A percentile compares a stretch with the other conserved stretches of the same genome.
Conservation (phyloP, 2,888 invertebrate species). For the Xylota sylvarum region DNA sequence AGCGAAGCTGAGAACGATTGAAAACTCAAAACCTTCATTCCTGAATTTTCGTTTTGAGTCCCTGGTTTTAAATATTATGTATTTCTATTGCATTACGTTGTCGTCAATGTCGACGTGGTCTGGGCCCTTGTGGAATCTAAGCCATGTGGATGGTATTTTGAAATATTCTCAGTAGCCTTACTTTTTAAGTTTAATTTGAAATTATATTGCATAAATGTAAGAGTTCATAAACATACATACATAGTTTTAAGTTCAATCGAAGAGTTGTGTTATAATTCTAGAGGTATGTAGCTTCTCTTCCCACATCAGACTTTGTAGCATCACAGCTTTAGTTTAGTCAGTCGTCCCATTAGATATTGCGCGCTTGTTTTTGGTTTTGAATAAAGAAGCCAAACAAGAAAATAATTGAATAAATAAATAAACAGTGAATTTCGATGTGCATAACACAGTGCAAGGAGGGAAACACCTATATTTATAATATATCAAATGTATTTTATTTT, state of each 20-base stretch:
- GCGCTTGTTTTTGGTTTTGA: slow-evolving; percentile 28
- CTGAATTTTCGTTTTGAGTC: neutral
- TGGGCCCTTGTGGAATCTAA: slow-evolving; percentile 11
- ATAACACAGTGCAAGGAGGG: slow-evolving; percentile 30
- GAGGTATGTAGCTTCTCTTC: slow-evolving; percentile 21
- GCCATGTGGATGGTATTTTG: slow-evolving; percentile 7
- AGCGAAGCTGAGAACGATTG: no score
- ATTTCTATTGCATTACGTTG: slow-evolving; percentile 6
- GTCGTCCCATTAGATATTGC: slow-evolving; percentile 4
- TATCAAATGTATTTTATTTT: slow-evolving; percentile 71
- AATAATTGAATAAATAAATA: neutral
- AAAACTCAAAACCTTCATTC: neutral
- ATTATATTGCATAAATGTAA: slow-evolving; percentile 19
- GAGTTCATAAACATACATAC: slow-evolving; percentile 20
- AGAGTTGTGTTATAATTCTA: slow-evolving; percentile 33
- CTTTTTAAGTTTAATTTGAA: slow-evolving; percentile 29
- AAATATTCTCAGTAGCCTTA: slow-evolving; percentile 42
- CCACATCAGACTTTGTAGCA: slow-evolving; percentile 31
- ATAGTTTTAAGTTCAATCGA: slow-evolving; percentile 51
- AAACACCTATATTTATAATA: slow-evolving; percentile 60
- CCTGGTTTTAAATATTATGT: neutral
- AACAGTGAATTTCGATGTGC: slow-evolving; percentile 36
- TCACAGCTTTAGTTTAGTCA: slow-evolving; percentile 35
- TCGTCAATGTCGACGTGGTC: neutral
- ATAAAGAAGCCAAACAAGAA: slow-evolving; percentile 10